A percentile compares a stretch with the other conserved stretches of the same genome.
These are phyloP conservation scores for Ramphastos sulfuratus DNA, from an alignment of 2,113 vertebrate genomes.

Conservation along the genomic window DNA sequence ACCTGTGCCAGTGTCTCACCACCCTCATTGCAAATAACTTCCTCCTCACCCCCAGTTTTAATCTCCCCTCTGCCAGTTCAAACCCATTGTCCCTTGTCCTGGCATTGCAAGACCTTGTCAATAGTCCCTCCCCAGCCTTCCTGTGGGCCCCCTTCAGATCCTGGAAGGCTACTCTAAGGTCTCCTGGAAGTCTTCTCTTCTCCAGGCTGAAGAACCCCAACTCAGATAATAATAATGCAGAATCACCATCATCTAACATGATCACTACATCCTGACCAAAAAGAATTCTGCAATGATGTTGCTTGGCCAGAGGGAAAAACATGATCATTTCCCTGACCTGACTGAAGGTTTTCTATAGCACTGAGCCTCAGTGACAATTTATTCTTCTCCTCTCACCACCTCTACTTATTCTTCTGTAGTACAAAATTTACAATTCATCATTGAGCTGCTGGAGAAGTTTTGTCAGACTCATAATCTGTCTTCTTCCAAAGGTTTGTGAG, in stretches of 20 bases:
- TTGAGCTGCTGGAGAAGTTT: not conserved
- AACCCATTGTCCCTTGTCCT: too few relatives aligned
- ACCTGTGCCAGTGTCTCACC: too few relatives aligned
- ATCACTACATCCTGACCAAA: not conserved
- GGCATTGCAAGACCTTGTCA: too few relatives aligned
- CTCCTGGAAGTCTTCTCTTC: too few relatives aligned
- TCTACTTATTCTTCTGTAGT: not conserved
- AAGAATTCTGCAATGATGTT: not conserved
- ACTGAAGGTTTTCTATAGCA: not conserved
- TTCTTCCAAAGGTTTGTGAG: not conserved
- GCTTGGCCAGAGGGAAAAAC: not conserved
- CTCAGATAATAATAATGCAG: too few relatives aligned
- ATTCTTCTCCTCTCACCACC: not conserved
- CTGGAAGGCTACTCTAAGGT: too few relatives aligned
- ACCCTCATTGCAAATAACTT: too few relatives aligned
- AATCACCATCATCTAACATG: not conserved
- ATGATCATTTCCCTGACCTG: not conserved
- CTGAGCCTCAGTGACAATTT: not conserved
- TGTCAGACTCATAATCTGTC: not conserved
- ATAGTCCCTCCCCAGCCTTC: too few relatives aligned
- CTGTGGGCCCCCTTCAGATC: too few relatives aligned
- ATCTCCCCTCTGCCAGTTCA: too few relatives aligned
- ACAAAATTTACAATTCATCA: not conserved
- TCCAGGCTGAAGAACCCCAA: too few relatives aligned
- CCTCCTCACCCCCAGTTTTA: too few relatives aligned